phyloP scores from a whole-genome alignment of 2,888 invertebrate genomes.

The Agelastica alni region DNA sequence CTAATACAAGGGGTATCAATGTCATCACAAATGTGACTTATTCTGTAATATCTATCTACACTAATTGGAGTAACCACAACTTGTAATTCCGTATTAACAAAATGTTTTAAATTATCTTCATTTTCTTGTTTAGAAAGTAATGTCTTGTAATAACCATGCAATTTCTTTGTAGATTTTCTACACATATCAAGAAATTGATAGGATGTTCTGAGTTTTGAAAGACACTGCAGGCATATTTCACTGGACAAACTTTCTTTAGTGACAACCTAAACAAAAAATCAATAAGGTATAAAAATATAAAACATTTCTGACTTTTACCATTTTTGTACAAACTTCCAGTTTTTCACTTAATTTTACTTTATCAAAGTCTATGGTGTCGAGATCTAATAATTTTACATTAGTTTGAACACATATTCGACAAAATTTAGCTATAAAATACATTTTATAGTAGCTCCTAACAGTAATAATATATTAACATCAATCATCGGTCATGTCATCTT shows the following conservation, averaged over 20 bases:
- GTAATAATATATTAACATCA: slow-evolving; percentile 48
- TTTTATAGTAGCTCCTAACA: slow-evolving; percentile 37
- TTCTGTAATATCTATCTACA: slow-evolving; percentile 11
- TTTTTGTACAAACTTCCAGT: slow-evolving; percentile 52
- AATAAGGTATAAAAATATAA: slow-evolving; percentile 17
- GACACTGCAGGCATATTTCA: slow-evolving; percentile 52
- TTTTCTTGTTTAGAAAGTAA: slow-evolving; percentile 44
- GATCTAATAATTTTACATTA: slow-evolving; percentile 48
- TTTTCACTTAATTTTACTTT: slow-evolving; percentile 53
- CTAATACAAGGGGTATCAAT: slow-evolving; percentile 22
- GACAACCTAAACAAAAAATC: slow-evolving; percentile 49
- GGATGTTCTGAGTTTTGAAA: slow-evolving; percentile 51
- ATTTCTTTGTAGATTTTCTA: slow-evolving; percentile 50
- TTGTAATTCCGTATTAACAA: slow-evolving; percentile 47
- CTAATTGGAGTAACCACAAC: slow-evolving; percentile 44
- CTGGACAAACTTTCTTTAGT: slow-evolving; percentile 50
- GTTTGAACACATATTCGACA: slow-evolving; percentile 54
- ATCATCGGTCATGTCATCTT: slow-evolving; percentile 54
- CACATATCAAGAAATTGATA: slow-evolving; percentile 55
- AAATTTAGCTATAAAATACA: slow-evolving; percentile 55
- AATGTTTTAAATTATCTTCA: slow-evolving; percentile 38
- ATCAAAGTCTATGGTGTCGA: slow-evolving; percentile 51
- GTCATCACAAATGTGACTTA: slow-evolving; percentile 16
- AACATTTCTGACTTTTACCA: slow-evolving; percentile 47
- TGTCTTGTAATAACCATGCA: slow-evolving; percentile 50